A percentile compares a stretch with the other conserved stretches of the same genome.
Conservation (phyloP, 2,113 vertebrate genomes). For the Scolopax mira region DNA sequence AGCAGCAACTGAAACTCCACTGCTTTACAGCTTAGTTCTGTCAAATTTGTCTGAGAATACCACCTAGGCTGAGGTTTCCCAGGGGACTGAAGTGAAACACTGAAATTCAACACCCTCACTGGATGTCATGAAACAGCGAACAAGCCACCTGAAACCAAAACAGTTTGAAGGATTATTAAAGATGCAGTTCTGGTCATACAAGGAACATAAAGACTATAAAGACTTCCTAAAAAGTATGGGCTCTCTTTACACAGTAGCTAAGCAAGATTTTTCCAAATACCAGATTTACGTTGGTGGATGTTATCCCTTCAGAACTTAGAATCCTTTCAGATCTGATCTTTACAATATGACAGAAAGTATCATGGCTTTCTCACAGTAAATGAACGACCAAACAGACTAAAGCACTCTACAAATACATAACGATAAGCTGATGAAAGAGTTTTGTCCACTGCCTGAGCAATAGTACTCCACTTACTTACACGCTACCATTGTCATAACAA, state of each 20-base stretch:
- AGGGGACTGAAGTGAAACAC: background rate
- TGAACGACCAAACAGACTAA: background rate
- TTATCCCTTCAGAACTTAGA: background rate
- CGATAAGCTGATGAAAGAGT: background rate
- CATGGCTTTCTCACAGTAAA: background rate
- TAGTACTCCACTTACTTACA: background rate
- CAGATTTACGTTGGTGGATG: background rate
- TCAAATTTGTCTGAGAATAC: background rate
- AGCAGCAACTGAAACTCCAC: background rate
- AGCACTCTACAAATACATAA: background rate
- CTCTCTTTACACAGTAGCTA: background rate
- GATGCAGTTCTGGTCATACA: background rate
- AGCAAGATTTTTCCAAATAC: background rate
- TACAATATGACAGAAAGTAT: background rate
- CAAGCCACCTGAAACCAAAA: background rate
- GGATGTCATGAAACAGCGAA: background rate
- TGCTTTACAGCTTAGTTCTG: background rate
- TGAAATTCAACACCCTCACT: background rate
- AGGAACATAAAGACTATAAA: background rate
- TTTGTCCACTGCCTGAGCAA: background rate
- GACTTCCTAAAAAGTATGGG: background rate
- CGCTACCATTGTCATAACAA: background rate
- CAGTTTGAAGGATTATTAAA: background rate
- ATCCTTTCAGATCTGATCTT: background rate
- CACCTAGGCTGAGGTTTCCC: background rate